Base-by-base conservation (phyloP, 64 coral and sea anemone genomes). In the Astreopora myriophthalma region DNA sequence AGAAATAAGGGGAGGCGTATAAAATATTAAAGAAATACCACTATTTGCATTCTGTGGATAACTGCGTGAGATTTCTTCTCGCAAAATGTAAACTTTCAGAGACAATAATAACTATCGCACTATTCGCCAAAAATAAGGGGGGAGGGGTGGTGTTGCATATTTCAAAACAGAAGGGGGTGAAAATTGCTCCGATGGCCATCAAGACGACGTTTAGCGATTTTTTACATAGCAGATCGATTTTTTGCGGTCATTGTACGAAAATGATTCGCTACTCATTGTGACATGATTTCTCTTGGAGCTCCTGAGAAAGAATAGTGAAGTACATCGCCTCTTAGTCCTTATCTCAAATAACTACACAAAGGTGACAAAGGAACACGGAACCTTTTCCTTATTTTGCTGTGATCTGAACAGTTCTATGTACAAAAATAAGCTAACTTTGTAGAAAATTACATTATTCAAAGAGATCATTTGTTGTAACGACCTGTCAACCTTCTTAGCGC, bases 271-370 rank as follows among this genome's bases (percentile, higher is more conserved):
- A 62, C 17, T 62, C 58, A 62, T 24, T 0, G 58, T 62, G 58
- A 62, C 58, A 6, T 42, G 39, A 42, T 42, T 62, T 62, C 57
- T 3, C 14, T 62, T 62, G 13, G 57, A 62, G 57, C 57, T 62
- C 57, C 57, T 62, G 57, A 23, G 57, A 62, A 23, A 62, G 57
- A 61, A 19, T 61, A 62, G 58, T 62, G 14, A 62, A 62, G 58
- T 62, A 62, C 58, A 62, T 62, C 4, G 58, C 58, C 58, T 17
- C 58, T 62, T 62, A 62, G 58, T 62, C 58, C 58, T 3, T 62
- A 62, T 62, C 58, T 62, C 58, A 62, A 62, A 62, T 62, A 62
- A 62, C 58, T 62, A 62, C 58, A 62, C 58, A 62, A 62, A 62
- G 58, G 58, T 62, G n/a, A 7, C 39, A 42, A 42, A 42, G 39